Evolutionary conservation across 2,113 vertebrate genomes (phyloP).

Genomic region (Eurypyga helias): DNA sequence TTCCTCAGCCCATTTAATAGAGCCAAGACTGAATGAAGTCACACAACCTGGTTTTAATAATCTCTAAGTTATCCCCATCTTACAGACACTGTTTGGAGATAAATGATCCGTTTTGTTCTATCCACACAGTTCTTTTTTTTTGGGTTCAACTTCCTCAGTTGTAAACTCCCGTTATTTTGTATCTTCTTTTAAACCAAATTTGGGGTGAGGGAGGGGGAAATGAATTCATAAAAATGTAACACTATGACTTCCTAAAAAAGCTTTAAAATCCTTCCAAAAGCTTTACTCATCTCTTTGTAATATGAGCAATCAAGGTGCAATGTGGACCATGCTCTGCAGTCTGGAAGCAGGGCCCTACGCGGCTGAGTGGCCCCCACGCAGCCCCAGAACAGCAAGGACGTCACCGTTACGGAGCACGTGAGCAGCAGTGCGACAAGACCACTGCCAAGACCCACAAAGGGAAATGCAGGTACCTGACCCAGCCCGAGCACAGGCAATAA

Average conservation of each 20-base stretch:
- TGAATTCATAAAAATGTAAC: neutral
- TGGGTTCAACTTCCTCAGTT: neutral
- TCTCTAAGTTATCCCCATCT: neutral
- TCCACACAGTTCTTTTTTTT: neutral
- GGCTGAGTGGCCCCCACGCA: neutral
- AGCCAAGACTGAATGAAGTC: neutral
- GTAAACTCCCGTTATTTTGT: neutral
- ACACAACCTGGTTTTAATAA: fast-evolving
- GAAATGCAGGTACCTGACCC: neutral
- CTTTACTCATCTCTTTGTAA: neutral
- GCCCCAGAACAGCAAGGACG: neutral
- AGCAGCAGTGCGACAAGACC: neutral
- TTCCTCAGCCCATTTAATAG: neutral
- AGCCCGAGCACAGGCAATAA: neutral
- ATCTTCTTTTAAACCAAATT: neutral
- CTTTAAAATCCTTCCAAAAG: neutral
- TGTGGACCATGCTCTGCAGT: neutral
- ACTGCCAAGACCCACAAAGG: neutral
- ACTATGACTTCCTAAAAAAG: neutral
- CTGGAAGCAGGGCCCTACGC: neutral
- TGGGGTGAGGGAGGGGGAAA: no score
- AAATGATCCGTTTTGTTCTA: neutral
- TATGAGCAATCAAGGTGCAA: neutral
- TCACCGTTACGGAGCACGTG: fast-evolving
- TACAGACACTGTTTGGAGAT: neutral